phyloP scores from a whole-genome alignment of 2,797 vertebrate species.

The Parotocinclus haroldoi region DNA sequence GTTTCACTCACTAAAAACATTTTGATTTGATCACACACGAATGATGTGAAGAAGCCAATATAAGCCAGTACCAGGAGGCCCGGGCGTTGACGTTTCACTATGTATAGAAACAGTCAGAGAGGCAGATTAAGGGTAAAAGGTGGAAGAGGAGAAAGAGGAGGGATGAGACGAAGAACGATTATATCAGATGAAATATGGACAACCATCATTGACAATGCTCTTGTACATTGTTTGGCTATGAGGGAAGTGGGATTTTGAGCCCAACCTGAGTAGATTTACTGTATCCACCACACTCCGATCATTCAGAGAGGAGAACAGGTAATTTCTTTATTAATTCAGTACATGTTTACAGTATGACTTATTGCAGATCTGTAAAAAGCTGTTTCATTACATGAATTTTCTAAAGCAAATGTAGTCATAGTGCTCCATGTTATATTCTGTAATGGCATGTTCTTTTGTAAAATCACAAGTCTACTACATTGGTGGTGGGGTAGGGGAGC shows the following conservation, averaged over 20 bases:
- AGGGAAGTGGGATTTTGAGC: neutral
- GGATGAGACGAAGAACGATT: too few species aligned
- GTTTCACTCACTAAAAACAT: too few species aligned
- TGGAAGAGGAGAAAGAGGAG: neutral
- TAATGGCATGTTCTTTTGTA: too few species aligned
- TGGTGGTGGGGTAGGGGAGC: neutral
- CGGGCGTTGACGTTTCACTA: too few species aligned
- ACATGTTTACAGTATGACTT: neutral
- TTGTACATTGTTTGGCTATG: neutral
- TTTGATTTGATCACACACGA: neutral
- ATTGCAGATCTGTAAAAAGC: neutral
- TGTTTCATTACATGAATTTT: too few species aligned
- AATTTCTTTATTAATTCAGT: too few species aligned
- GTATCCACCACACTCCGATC: neutral
- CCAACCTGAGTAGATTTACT: neutral
- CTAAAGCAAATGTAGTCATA: too few species aligned
- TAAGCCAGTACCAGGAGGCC: too few species aligned
- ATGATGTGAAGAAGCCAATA: neutral
- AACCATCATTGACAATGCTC: slow-evolving; percentile 2
- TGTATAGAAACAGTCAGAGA: too few species aligned
- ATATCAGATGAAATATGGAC: neutral
- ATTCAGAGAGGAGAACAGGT: neutral
- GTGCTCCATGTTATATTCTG: too few species aligned
- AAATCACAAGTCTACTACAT: neutral
- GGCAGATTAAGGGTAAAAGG: too few species aligned